Conservation (phyloP, 1,140 invertebrate genomes). For the Atopsyche davidsoni region DNA sequence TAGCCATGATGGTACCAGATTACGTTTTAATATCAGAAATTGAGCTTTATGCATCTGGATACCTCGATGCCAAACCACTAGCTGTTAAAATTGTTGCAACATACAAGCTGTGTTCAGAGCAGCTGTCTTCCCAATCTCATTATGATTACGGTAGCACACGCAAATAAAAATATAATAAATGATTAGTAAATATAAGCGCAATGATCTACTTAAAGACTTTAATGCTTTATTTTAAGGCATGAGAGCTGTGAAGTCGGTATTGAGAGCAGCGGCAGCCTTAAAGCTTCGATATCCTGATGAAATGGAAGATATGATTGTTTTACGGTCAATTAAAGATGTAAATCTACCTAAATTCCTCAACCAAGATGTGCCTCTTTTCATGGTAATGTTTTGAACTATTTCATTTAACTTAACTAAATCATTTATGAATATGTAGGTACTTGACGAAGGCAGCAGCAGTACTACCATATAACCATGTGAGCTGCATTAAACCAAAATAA, state of each 20-base stretch:
- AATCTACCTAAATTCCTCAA: constrained; percentile 89
- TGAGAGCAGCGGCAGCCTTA: constrained; percentile 84
- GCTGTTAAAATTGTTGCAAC: constrained; percentile 93
- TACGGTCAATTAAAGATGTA: constrained; percentile 88
- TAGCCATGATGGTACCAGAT: constrained; percentile 98
- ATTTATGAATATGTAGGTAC: constrained; percentile 2
- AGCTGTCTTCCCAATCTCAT: constrained; percentile 89
- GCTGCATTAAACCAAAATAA: too few relatives aligned
- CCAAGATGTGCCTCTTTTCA: constrained; percentile 81
- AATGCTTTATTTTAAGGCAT: constrained; percentile 51
- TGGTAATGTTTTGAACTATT: constrained; percentile 44
- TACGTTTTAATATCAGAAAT: constrained; percentile 94
- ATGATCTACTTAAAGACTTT: too few relatives aligned
- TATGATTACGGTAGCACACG: constrained; percentile 83
- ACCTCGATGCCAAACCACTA: constrained; percentile 78
- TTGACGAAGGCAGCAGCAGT: too few relatives aligned
- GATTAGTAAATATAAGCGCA: background rate
- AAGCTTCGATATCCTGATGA: constrained; percentile 85
- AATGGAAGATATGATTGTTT: constrained; percentile 71
- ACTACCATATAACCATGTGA: too few relatives aligned
- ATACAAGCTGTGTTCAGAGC: constrained; percentile 89
- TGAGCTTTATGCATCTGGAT: constrained; percentile 90
- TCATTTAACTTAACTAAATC: too few relatives aligned
- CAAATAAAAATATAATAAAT: constrained; percentile 1
- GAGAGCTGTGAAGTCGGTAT: constrained; percentile 83